Evolutionary conservation across 2,113 vertebrate genomes (phyloP).

Genomic region (Mionectes macconnelli): DNA sequence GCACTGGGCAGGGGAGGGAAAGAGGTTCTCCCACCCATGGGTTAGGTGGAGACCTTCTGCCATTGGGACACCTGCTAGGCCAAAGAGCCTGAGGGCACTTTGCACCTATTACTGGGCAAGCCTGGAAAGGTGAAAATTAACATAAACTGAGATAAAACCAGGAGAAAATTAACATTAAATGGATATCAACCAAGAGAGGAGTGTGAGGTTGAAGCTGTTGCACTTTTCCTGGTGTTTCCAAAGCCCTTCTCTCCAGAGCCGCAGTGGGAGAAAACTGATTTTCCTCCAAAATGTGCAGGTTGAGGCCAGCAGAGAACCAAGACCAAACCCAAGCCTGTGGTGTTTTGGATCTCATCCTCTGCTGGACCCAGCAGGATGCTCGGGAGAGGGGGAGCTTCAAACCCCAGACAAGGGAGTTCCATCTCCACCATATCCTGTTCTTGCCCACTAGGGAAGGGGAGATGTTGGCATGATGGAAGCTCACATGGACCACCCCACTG

Average conservation of each 20-base stretch:
- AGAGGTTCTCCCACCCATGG: not conserved
- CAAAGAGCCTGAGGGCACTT: not conserved
- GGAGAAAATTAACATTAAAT: not conserved
- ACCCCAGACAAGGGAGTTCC: not conserved
- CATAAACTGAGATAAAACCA: not conserved
- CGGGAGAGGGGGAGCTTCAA: not conserved
- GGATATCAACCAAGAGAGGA: not conserved
- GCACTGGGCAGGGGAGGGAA: not conserved
- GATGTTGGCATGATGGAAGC: not conserved
- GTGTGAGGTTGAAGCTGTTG: not conserved
- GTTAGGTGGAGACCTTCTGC: not conserved
- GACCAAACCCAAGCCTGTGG: not conserved
- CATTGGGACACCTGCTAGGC: not conserved
- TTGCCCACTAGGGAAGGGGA: not conserved
- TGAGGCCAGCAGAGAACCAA: fast-evolving
- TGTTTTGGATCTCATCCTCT: not conserved
- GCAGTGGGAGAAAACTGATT: not conserved
- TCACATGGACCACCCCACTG: not conserved
- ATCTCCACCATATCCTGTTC: not conserved
- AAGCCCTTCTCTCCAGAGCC: not conserved
- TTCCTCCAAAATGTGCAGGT: not conserved
- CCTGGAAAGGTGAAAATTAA: not conserved
- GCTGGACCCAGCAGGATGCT: not conserved
- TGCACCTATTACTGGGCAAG: fast-evolving
- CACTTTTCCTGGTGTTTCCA: not conserved